These are phyloP conservation scores for Callionymus lyra DNA, from an alignment of 2,113 vertebrate species.

Conservation along the genomic window DNA sequence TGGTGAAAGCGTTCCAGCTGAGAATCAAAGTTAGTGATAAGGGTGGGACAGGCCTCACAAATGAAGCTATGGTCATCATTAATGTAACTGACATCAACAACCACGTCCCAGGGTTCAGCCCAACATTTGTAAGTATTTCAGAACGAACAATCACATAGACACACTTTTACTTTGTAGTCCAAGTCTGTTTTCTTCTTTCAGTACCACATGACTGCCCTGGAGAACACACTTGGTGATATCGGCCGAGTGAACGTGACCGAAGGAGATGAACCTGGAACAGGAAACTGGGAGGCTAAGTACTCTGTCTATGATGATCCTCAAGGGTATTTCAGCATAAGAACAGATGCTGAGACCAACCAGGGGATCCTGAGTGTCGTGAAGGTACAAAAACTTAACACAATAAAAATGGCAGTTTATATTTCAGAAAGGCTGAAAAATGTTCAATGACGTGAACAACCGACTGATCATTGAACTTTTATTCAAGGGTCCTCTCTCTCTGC, in stretches of 20 bases:
- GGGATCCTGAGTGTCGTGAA: conserved; percentile 77
- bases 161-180: background rate
- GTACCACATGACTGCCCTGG: conserved; percentile 75
- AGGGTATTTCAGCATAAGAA: conserved; percentile 68
- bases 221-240: conserved; percentile 67
- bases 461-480: too few species aligned
- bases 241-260: conserved; percentile 79
- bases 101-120: conserved; percentile 77
- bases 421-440: too few species aligned
- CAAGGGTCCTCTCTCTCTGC: too few species aligned
- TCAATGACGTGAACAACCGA: too few species aligned
- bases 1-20: conserved; percentile 75
- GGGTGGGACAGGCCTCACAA: conserved; percentile 81
- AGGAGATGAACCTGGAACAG: too few species aligned
- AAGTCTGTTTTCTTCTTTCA: conserved; percentile 45
- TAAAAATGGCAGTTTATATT: too few species aligned
- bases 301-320: conserved; percentile 70
- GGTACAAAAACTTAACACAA: too few species aligned
- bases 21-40: conserved; percentile 89
- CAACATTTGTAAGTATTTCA: conserved; percentile 58
- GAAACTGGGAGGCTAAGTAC: conserved; percentile 83
- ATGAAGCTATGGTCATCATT: conserved; percentile 73
- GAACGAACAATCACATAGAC: too few species aligned
- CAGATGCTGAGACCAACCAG: conserved; percentile 80
- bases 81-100: conserved; percentile 86